Percentiles rank a stretch among this genome's conserved stretches.
Conservation (phyloP, 1,140 invertebrate species). For the Tribolium castaneum region DNA sequence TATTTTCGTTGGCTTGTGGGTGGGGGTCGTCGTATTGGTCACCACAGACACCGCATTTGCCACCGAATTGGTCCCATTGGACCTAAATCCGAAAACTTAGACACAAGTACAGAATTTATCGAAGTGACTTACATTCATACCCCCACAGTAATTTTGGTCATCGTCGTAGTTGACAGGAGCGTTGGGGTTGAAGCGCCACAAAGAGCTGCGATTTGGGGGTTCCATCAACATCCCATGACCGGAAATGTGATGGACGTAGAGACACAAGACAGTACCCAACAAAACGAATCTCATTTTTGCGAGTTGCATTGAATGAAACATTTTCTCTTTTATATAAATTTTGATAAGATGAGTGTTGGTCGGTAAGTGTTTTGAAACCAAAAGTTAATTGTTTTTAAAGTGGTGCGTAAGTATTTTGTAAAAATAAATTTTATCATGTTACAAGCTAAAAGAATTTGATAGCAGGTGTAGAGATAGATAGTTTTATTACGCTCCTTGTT, state of each 20-base stretch:
- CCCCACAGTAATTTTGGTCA: slow-evolving; percentile 75
- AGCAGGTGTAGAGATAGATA: not conserved
- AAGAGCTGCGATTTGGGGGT: slow-evolving; percentile 73
- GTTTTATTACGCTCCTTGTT: not conserved
- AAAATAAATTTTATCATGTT: no score
- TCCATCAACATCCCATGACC: slow-evolving; percentile 77
- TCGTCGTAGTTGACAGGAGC: slow-evolving; percentile 73
- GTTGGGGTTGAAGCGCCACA: slow-evolving; percentile 71
- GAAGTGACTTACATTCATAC: slow-evolving; percentile 65
- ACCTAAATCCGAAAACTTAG: slow-evolving; percentile 39
- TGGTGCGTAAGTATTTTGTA: not conserved
- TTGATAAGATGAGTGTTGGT: not conserved
- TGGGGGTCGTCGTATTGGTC: slow-evolving; percentile 65
- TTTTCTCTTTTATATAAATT: slow-evolving; percentile 1
- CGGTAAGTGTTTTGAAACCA: not conserved
- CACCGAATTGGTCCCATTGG: slow-evolving; percentile 56
- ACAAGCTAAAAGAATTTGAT: no score
- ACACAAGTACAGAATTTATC: not conserved
- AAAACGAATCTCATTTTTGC: not conserved
- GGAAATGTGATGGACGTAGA: not conserved
- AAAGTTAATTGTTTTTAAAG: slow-evolving; percentile 12
- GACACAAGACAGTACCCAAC: not conserved
- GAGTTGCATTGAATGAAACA: not conserved
- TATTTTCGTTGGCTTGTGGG: slow-evolving; percentile 73
- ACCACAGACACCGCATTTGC: slow-evolving; percentile 71